These are phyloP conservation scores for Heteronetta atricapilla DNA, from an alignment of 2,113 vertebrate genomes.

Conservation along the genomic window DNA sequence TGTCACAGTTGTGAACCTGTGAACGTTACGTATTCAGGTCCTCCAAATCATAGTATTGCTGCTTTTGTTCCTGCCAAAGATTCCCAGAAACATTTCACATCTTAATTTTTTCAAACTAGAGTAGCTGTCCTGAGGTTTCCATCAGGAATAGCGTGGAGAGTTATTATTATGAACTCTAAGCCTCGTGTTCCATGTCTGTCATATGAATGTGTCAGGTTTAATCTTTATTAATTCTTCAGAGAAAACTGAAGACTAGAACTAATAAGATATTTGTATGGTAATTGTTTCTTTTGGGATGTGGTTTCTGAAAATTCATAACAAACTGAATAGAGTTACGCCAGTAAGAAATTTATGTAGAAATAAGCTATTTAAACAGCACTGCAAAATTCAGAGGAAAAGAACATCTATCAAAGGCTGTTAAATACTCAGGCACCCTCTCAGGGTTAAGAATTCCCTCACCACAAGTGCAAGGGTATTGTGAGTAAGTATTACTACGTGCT, in stretches of 20 bases:
- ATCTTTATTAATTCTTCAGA: constrained; percentile 22
- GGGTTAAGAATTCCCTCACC: neutral
- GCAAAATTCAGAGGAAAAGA: neutral
- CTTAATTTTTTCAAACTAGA: constrained; percentile 3
- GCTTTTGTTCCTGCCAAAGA: neutral
- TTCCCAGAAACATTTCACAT: neutral
- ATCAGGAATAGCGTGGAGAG: fast-evolving
- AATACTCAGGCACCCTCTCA: neutral
- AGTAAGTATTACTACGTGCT: neutral
- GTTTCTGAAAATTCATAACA: constrained; percentile 35
- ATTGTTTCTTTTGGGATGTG: constrained; percentile 27
- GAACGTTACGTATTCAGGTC: neutral
- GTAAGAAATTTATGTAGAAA: constrained; percentile 23
- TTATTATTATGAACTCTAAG: neutral
- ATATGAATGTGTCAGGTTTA: neutral
- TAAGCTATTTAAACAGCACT: constrained; percentile 10
- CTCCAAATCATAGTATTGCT: neutral
- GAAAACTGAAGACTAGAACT: neutral
- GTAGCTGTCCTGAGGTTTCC: neutral
- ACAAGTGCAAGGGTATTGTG: neutral
- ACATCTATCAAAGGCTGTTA: neutral
- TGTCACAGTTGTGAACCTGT: neutral
- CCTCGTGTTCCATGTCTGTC: neutral
- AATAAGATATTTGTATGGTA: constrained; percentile 31
- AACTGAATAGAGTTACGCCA: neutral